phyloP scores from a whole-genome alignment of 2,888 invertebrate genomes.

The Formica aserva region DNA sequence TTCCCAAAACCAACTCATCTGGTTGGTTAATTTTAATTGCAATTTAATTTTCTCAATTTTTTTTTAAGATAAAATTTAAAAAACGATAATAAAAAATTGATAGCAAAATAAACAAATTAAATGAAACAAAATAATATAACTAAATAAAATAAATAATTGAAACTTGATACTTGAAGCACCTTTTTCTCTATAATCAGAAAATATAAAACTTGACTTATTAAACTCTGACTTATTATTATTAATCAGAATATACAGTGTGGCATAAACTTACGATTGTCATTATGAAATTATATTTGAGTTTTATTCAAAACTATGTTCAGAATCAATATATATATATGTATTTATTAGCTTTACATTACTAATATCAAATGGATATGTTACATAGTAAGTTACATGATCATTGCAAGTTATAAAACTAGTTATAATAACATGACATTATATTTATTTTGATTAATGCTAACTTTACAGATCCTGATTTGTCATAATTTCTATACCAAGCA shows the following conservation, averaged over 20 bases:
- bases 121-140: neutral
- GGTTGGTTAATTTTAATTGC: constrained; percentile 3
- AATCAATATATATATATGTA: neutral
- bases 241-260: neutral
- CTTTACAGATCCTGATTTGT: neutral
- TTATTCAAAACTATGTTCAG: neutral
- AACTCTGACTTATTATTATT: neutral
- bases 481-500: neutral
- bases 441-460: neutral
- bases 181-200: constrained; percentile 1
- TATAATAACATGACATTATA: neutral
- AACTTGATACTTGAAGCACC: neutral
- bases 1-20: neutral
- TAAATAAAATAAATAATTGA: neutral
- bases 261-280: neutral
- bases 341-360: neutral
- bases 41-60: neutral
- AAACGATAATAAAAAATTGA: neutral
- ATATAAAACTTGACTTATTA: neutral
- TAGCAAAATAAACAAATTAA: neutral
- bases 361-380: neutral
- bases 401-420: neutral
- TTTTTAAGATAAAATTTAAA: neutral
- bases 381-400: neutral
- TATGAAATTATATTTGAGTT: neutral